Percentiles rank a stretch among this genome's conserved stretches.
phyloP scores from a whole-genome alignment of 2,888 invertebrate genomes.

The Megaustenia siamemsis region DNA sequence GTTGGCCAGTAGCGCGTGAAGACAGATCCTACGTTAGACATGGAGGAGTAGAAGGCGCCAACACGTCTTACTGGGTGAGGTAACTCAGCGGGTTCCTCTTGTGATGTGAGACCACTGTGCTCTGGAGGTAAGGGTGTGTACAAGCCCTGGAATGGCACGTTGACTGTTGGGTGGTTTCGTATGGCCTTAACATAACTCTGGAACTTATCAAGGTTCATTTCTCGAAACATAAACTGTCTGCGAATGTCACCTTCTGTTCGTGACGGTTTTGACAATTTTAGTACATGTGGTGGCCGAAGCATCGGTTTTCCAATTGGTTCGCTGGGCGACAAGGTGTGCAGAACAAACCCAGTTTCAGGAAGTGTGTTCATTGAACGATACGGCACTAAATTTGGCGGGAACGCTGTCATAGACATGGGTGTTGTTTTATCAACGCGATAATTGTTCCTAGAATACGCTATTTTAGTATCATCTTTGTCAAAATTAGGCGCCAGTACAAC shows the following conservation, averaged over 20 bases:
- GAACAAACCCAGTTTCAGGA: constrained; percentile 43
- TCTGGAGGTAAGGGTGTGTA: constrained; percentile 45
- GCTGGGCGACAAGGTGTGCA: constrained; percentile 29
- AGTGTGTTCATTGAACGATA: constrained; percentile 23
- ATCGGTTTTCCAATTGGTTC: background rate
- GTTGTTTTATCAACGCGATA: background rate
- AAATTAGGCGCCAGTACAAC: constrained; percentile 4
- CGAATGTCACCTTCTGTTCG: background rate
- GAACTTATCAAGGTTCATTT: constrained; percentile 36
- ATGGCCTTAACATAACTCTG: constrained; percentile 36
- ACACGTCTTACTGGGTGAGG: constrained; percentile 47
- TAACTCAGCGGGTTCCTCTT: constrained; percentile 23
- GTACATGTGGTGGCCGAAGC: background rate
- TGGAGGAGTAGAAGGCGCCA: constrained; percentile 41
- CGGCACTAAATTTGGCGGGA: background rate
- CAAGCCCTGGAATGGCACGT: constrained; percentile 56
- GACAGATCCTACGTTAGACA: constrained; percentile 53
- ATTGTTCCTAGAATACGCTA: background rate
- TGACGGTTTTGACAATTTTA: constrained; percentile 20
- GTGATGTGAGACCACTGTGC: background rate
- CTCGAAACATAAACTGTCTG: background rate
- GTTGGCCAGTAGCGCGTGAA: constrained; percentile 66
- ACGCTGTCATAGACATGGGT: background rate
- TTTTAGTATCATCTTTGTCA: constrained; percentile 20
- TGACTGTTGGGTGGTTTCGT: constrained; percentile 54